A percentile compares a stretch with the other conserved stretches of the same genome.
phyloP scores from a whole-genome alignment of 2,888 invertebrate species.

The Caenorhabditis auriculariae region DNA sequence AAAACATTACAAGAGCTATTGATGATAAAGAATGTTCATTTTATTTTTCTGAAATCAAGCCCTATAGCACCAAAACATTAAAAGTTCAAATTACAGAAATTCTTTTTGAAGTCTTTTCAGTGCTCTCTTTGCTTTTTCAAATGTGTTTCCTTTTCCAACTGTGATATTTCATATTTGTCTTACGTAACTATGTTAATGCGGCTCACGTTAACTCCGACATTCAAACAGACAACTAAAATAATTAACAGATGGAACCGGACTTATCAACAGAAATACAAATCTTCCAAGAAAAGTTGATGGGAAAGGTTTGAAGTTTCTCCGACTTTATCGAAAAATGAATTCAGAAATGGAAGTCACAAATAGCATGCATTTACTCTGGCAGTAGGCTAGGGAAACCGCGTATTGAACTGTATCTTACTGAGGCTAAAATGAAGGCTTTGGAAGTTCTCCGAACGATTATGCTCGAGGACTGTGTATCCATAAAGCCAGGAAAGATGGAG shows the following conservation, averaged over 20 bases:
- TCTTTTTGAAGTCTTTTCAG: too few relatives aligned
- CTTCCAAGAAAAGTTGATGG: constrained; percentile 21
- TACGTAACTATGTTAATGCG: too few relatives aligned
- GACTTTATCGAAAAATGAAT: neutral
- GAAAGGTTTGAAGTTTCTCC: constrained; percentile 12
- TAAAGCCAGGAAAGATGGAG: constrained; percentile 23
- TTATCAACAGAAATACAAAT: constrained; percentile 16
- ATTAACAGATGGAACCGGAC: constrained; percentile 23
- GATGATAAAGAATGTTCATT: too few relatives aligned
- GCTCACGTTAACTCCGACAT: too few relatives aligned
- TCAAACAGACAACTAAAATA: too few relatives aligned
- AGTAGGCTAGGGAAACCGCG: constrained; percentile 17
- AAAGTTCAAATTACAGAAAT: too few relatives aligned
- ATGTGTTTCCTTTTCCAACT: too few relatives aligned
- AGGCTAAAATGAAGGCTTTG: constrained; percentile 7
- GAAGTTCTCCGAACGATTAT: constrained; percentile 15
- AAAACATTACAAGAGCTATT: too few relatives aligned
- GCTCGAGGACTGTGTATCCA: constrained; percentile 14
- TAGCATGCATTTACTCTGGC: constrained; percentile 19
- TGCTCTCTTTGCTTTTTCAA: too few relatives aligned
- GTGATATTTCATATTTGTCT: too few relatives aligned
- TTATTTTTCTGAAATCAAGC: too few relatives aligned
- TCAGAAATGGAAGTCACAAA: constrained; percentile 26
- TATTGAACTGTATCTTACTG: constrained; percentile 21
- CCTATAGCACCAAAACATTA: too few relatives aligned